Base-by-base conservation (phyloP, 1,140 invertebrate genomes). In the Drosophila mauritiana region DNA sequence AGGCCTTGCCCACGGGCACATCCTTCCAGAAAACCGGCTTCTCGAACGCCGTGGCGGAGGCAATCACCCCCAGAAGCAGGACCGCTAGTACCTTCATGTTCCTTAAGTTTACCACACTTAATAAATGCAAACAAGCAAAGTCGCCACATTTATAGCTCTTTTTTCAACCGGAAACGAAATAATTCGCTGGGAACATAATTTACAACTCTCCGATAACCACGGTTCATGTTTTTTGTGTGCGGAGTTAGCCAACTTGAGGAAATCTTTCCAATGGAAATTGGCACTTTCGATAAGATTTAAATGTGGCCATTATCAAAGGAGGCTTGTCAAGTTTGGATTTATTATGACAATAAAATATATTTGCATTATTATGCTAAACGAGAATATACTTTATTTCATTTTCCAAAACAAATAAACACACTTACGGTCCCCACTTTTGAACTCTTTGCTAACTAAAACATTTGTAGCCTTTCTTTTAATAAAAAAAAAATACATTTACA, bases 11-110 rank as follows among this genome's bases (percentile, higher is more conserved):
- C 49, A 69, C 39, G 12, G 74, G 63, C 55, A 77, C 27, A n/a
- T 77, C 74, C 74, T 76, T 77, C 22, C 58, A 43, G 34, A 52
- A 51, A 5, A 77, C 37, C n/a, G 73, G 39, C 55, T 46, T 15
- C 0, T 78, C 59, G 27, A 61, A 37, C 7, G 48, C 62, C 13
- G 57, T 52, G 39, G 17, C 73, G 22, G 53, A 25, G 73, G 73
- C 73, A 12, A 76, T 17, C 3, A 17, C 72, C 22, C 59, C 54
- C 10, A 75, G 15, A 6, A 75, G 20, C 1, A 75, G 10, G 36
- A 75, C 46, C 31, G 13, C 53, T n/a, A 57, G 31, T 46, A 49
- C 59, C 34, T 57, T 75, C 73, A 75, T 75, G 15, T 51, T n/a
- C 2, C 12, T 25, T 12, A 34, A 51, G 25, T 34, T 51, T 17